Evolutionary conservation across 1,140 invertebrate genomes (phyloP), one percentile per base, ranked within the genome.

Genomic region (Pachypsylla venusta): DNA sequence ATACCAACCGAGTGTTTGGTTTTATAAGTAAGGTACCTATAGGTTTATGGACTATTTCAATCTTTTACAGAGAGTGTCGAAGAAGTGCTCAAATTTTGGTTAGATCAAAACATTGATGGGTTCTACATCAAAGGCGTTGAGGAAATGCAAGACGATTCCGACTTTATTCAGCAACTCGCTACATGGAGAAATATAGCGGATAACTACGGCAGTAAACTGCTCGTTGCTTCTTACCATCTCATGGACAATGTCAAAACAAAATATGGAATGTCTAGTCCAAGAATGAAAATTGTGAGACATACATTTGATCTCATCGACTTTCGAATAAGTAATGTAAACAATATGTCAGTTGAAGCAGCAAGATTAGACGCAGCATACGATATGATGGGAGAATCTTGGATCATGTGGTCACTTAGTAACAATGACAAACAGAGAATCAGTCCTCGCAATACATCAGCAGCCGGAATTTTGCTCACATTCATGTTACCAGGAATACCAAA

Each of bases 401-500:
- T 77, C n/a, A 82, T 83, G 60, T 90, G 85, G 85, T 81, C 79
- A 40, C 73, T 86, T 42, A 82, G 82, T 1, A 77, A 77, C 65
- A 70, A 81, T 1, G 72, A 80, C 26, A 77, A 71, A 5, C 71
- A 73, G 25, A 73, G 84, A 60, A 65, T 86, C 14, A 70, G 72
- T 2, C 79, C 81, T 1, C 72, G 73, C 3, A 84, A 85, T 66
- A 78, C 78, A 16, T 81, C 79, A 27, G 57, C 74, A 13, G 81
- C 81, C 2, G 75, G 80, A 1, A 77, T 77, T 12, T 70, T 87
- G 40, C 71, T 90, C 58, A 77, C 82, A 59, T 76, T 88, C 66
- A 81, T 82, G 72, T 68, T 91, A 22, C 87, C 88, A 1, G 88
- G 88, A 3, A 86, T 85, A 10, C 78, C 84, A 0, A 86, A 76